These are phyloP conservation scores for Euwallacea fornicatus DNA, from an alignment of 1,140 invertebrate species.

Conservation along the genomic window DNA sequence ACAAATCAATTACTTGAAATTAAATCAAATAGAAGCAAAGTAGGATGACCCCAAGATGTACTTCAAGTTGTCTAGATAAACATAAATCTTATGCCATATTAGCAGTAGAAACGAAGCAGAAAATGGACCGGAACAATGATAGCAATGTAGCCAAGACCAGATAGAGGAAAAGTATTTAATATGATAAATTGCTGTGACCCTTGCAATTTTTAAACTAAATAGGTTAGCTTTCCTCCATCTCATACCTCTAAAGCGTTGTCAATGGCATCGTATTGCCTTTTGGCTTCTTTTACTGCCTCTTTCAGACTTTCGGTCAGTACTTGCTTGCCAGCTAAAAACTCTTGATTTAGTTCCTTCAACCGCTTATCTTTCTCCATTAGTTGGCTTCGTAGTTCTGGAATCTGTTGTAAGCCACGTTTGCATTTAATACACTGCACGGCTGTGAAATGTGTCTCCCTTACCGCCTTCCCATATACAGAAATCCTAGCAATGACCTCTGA, in stretches of 20 bases:
- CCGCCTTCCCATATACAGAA: conserved; percentile 50
- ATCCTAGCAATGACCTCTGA: conserved; percentile 48
- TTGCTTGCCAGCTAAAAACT: conserved; percentile 50
- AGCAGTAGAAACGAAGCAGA: too few species aligned
- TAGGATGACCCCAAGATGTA: too few species aligned
- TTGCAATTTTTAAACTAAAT: neutral
- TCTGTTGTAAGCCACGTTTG: conserved; percentile 23
- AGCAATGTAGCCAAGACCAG: too few species aligned
- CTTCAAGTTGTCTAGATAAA: too few species aligned
- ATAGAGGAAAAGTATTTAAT: too few species aligned
- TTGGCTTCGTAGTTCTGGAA: conserved; percentile 44
- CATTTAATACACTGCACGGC: neutral
- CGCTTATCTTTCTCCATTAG: conserved; percentile 52
- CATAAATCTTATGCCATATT: too few species aligned
- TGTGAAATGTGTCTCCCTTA: conserved; percentile 23
- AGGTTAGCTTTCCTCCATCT: conserved; percentile 1
- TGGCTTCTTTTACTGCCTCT: conserved; percentile 53
- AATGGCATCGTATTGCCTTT: conserved; percentile 56
- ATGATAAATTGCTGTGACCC: neutral
- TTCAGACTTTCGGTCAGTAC: conserved; percentile 53
- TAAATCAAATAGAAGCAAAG: too few species aligned
- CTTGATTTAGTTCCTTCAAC: conserved; percentile 51
- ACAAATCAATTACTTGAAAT: too few species aligned
- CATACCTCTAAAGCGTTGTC: conserved; percentile 54
- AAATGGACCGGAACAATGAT: too few species aligned